Evolutionary conservation across 2,113 vertebrate genomes (phyloP), one percentile per base, ranked within the genome.

Genomic region (Genyomyrus donnyi): DNA sequence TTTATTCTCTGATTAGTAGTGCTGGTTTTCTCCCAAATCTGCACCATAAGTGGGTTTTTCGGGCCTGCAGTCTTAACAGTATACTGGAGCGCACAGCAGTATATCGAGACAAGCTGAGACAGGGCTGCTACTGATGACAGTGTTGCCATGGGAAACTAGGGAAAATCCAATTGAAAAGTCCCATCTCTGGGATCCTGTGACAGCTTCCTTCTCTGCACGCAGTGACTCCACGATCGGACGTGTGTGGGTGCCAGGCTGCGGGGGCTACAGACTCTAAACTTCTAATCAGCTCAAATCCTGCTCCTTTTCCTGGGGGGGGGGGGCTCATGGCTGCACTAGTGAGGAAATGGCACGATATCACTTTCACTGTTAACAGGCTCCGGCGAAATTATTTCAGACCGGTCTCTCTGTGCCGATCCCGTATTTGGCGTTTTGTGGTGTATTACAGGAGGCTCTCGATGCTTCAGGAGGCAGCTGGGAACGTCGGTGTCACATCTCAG

Each of bases 241-340:
- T 87, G 86, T 8, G 86, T 87, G 86, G 50, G 86, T 21, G 86
- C 86, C 17, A 5, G 13, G 27, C 27, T 87, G 49, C 52, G 86
- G 48, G 84, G 84, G 84, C 84, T 48, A 27, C n/a, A 49, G 4
- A 24, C 84, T 86, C 45, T 27, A 49, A 50, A 86, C 45, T 48
- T 50, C 84, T 86, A 86, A 86, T 86, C 84, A 86, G 84, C 84
- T 86, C 46, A 86, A 86, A 86, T 86, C 84, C 48, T 86, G 84
- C 84, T 86, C 48, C 84, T 24, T 86, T 52, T 87, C 52, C 86
- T 35, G 31, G 31, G n/a, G 6, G n/a, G 27, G 10, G 49, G 27
- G 13, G 7, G 31, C 31, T 35, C 85, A 87, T 48, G 35, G 48
- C 49, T 87, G 46, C 49, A 74, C 27, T 62, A 31, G 66, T 21